These are phyloP conservation scores for Adelges cooleyi DNA, from an alignment of 1,140 invertebrate species.

Conservation along the genomic window DNA sequence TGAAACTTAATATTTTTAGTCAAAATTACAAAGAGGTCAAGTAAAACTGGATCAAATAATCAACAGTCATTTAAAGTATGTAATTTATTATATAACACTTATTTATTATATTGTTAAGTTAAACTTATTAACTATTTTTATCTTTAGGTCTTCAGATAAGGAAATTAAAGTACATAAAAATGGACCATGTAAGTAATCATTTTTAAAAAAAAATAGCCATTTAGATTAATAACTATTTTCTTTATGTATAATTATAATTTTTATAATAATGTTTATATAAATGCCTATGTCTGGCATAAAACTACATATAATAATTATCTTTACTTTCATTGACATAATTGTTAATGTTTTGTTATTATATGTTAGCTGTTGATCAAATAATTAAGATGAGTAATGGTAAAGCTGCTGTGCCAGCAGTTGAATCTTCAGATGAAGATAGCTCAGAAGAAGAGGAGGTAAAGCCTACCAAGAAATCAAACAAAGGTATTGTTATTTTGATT, in stretches of 20 bases:
- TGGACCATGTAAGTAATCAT: constrained; percentile 5
- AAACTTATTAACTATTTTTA: neutral
- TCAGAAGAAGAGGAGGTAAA: neutral
- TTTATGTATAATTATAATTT: too few species aligned
- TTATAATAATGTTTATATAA: too few species aligned
- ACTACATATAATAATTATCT: too few species aligned
- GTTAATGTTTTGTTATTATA: too few species aligned
- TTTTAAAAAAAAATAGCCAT: too few species aligned
- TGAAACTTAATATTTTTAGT: too few species aligned
- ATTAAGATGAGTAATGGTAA: constrained; percentile 17
- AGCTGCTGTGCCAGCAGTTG: neutral
- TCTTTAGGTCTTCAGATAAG: neutral
- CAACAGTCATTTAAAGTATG: constrained; percentile 1
- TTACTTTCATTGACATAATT: too few species aligned
- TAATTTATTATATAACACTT: neutral
- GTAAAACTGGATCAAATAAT: constrained; percentile 2
- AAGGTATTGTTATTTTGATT: too few species aligned
- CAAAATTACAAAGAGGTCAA: constrained; percentile 20
- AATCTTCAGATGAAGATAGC: neutral
- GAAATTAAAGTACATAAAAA: constrained; percentile 12
- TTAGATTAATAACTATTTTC: too few species aligned
- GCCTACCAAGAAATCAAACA: too few species aligned
- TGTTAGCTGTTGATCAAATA: constrained; percentile 11
- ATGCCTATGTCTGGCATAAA: too few species aligned
- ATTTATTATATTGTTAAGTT: neutral